Percentiles rank a stretch among this genome's conserved stretches.
These are phyloP conservation scores for Drosophila meridionalis DNA, from an alignment of 2,888 invertebrate species.

Conservation along the genomic window DNA sequence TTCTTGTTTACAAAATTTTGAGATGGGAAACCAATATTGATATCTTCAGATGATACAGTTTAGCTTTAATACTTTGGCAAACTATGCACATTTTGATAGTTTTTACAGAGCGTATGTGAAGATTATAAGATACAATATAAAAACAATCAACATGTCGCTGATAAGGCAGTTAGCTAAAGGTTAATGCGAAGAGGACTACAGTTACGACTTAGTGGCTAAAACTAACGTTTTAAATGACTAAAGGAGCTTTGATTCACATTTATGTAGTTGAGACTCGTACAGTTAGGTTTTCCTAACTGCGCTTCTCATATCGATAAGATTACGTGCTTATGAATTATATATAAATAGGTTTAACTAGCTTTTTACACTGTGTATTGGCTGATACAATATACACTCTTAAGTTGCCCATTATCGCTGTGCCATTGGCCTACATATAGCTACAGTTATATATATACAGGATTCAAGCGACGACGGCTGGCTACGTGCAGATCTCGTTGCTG, in stretches of 20 bases:
- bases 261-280: constrained; percentile 36
- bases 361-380: constrained; percentile 58
- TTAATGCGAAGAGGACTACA: constrained; percentile 54
- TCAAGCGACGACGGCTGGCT: constrained; percentile 49
- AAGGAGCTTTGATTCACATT: constrained; percentile 79
- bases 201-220: constrained; percentile 64
- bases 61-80: constrained; percentile 69
- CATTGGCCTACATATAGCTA: constrained; percentile 38
- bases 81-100: constrained; percentile 36
- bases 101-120: constrained; percentile 38
- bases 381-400: constrained; percentile 58
- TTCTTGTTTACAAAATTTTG: constrained; percentile 29
- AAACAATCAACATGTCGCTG: constrained; percentile 50
- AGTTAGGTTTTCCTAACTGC: constrained; percentile 20
- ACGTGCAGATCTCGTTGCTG: constrained; percentile 81
- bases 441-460: constrained; percentile 32
- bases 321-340: constrained; percentile 37
- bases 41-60: constrained; percentile 34
- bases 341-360: constrained; percentile 72
- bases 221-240: constrained; percentile 62
- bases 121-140: constrained; percentile 35
- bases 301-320: constrained; percentile 27
- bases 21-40: constrained; percentile 46
- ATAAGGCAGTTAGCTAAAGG: constrained; percentile 70
- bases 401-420: constrained; percentile 47